Evolutionary conservation across 2,113 vertebrate genomes (phyloP).

Genomic region (Prionailurus bengalensis): DNA sequence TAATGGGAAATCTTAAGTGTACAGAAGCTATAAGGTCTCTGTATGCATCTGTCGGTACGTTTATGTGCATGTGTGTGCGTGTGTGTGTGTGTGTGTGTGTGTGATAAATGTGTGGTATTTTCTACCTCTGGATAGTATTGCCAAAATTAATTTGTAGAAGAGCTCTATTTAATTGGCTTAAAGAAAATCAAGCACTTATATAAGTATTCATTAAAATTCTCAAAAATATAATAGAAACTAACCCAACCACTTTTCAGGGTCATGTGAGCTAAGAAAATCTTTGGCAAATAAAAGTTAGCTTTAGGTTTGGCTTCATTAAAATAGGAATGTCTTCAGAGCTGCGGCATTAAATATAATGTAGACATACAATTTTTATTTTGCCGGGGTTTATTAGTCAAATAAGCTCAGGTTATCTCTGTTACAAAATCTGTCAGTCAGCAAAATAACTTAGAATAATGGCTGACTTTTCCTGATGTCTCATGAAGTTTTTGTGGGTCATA

Average conservation of each 20-base stretch:
- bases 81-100: not conserved
- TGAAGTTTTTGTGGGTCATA: not conserved
- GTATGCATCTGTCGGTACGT: not conserved
- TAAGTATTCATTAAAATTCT: not conserved
- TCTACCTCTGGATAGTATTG: not conserved
- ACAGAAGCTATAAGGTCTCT: not conserved
- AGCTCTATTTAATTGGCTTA: not conserved
- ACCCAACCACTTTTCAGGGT: not conserved
- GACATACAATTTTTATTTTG: not conserved
- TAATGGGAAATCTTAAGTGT: not conserved
- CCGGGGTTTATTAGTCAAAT: not conserved
- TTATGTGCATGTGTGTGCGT: not conserved
- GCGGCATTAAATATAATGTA: not conserved
- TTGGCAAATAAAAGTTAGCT: not conserved
- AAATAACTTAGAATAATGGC: not conserved
- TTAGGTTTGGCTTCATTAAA: not conserved
- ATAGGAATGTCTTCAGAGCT: not conserved
- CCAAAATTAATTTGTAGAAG: not conserved
- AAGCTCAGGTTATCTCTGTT: not conserved
- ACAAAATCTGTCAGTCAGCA: not conserved
- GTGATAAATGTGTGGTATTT: not conserved
- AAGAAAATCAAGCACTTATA: not conserved
- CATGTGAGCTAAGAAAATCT: not conserved
- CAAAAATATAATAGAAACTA: not conserved
- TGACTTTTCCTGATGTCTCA: not conserved